Base-by-base conservation (phyloP, 2,888 invertebrate genomes). In the Zele albiditarsus region DNA sequence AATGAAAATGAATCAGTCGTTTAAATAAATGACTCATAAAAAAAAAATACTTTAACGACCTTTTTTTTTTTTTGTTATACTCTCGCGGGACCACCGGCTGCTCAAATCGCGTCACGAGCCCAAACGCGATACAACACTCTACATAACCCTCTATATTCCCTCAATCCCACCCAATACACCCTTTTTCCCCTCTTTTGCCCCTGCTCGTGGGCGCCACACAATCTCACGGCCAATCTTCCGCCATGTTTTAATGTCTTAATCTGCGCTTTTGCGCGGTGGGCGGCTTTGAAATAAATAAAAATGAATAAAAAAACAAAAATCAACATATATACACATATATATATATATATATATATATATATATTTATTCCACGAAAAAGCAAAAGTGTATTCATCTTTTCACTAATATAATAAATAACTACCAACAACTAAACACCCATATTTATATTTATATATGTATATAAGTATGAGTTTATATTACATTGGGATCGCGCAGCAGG, bases 201-300 rank as follows among this genome's bases (percentile, higher is more conserved):
- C 46, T 63, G 63, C 46, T 71, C 57, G 76, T 73, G 73, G 75
- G 74, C 72, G 70, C 68, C 77, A 73, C 74, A 74, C 78, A 80
- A 80, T 80, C 79, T 83, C 83, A 79, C 81, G 79, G 80, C 77
- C 82, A 84, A 84, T 84, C 83, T 83, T 84, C 81, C 82, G 83
- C 82, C 83, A 82, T 84, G 63, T 31, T 84, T 83, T 84, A 84
- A 84, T 84, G 84, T 84, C 84, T 84, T 84, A 83, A 84, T 84
- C 81, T 82, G 81, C 81, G 82, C 80, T 81, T 81, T 78, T 79
- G 75, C 80, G 74, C 77, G 76, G 80, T 80, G 81, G 80, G 82
- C 82, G 82, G 80, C 77, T 71, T 72, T 20, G 25, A 68, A 75
- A 63, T 49, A 28, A 70, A 70, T 38, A 42, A 60, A 46, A 62